These are phyloP conservation scores for Cryptocephalus moraei DNA, from an alignment of 2,888 invertebrate genomes.

Conservation along the genomic window DNA sequence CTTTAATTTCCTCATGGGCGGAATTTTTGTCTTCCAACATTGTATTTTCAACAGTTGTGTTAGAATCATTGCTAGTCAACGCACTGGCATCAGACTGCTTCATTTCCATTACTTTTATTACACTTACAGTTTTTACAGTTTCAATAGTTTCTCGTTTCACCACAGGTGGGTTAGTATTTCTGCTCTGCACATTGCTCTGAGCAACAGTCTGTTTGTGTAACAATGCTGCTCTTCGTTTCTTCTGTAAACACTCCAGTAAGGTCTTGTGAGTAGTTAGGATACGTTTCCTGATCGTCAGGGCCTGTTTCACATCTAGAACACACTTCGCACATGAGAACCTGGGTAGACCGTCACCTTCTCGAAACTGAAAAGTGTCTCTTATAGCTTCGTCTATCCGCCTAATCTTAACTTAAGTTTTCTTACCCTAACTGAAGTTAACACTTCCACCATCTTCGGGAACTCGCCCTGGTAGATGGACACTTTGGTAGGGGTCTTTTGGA, in stretches of 20 bases:
- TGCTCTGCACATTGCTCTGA: no score
- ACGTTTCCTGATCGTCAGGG: conserved; percentile 21
- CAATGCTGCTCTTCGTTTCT: no score
- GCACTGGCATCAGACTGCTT: no score
- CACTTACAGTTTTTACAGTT: no score
- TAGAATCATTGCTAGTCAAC: no score
- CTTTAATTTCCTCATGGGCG: no score
- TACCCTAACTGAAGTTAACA: conserved; percentile 27
- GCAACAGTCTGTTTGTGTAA: no score
- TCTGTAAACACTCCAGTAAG: conserved; percentile 12
- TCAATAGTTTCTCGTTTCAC: no score
- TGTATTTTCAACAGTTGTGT: no score
- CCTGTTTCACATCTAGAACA: conserved; percentile 23
- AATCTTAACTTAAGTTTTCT: conserved; percentile 1
- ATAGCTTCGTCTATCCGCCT: background rate
- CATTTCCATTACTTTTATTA: no score
- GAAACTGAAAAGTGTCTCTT: conserved; percentile 22
- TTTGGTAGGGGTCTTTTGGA: conserved; percentile 19
- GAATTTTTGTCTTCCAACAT: no score
- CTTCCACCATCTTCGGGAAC: conserved; percentile 25
- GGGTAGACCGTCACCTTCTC: conserved; percentile 23
- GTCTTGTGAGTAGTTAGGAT: conserved; percentile 25
- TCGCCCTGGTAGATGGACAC: conserved; percentile 23
- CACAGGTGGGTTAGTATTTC: no score
- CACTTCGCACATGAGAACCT: conserved; percentile 25